Evolutionary conservation across 2,113 vertebrate species (phyloP), one percentile per base, ranked within the genome.

Genomic region (Eulemur rufifrons): DNA sequence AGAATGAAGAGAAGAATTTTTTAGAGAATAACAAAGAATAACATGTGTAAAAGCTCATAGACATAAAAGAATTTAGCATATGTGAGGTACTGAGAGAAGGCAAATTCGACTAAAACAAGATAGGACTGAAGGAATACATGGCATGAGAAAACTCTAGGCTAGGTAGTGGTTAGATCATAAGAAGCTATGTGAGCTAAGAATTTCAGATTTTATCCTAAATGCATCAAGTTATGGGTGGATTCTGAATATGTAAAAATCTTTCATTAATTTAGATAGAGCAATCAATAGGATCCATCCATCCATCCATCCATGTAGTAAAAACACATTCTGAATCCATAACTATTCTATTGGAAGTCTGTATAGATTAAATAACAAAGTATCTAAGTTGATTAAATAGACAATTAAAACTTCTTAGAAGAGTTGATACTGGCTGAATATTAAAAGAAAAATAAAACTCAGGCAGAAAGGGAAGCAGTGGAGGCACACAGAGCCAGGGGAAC

Each of bases 401-500:
- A 71, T 11, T 34, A 56, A 83, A 54, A 54, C 11, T 88, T 87
- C 56, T 63, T 78, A 37, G 56, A 95, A 84, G 61, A 78, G 20
- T 8, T 39, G 66, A 80, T 23, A 66, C 11, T 68, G 91, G 18
- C 47, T 78, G 29, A 95, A n/a, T 39, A 81, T 39, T 68, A 54
- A 89, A 88, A 78, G 54, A 64, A 94, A 88, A 94, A 59, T 32
- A 77, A 95, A 95, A 69, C 8, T 69, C 45, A 92, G 61, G 42
- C 8, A 94, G 52, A 25, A 96, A 88, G 39, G 21, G 47, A 83
- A 45, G 69, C n/a, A 64, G 25, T 13, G 23, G 50, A 50, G 37
- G 54, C 17, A 45, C 3, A n/a, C 2, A 34, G 34, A 86, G 50
- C 37, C 69, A 89, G 45, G 7, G 11, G 18, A 66, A 68, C 39